Evolutionary conservation across 2,888 invertebrate species (phyloP), one percentile per base, ranked within the genome.

Genomic region (Cephus runcator): DNA sequence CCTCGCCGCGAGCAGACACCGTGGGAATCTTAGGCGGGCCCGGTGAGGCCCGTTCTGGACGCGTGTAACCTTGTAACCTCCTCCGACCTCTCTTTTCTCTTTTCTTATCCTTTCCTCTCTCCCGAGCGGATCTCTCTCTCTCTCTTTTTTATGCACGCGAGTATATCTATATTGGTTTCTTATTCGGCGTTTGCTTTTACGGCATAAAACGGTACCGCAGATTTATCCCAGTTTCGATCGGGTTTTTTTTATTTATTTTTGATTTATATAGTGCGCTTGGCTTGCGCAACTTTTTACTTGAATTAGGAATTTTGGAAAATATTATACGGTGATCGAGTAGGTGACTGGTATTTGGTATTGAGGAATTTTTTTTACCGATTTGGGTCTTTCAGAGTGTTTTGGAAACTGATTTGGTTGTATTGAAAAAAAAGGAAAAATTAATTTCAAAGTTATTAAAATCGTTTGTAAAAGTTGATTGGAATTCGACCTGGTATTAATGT

Each of bases 1-100:
- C 88, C 90, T 89, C 86, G 89, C 90, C 90, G 89, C 90, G 88
- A 89, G 90, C 90, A 87, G 90, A 88, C 88, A 90, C 90, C 90
- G 90, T 90, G 90, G 90, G 90, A 90, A 90, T 87, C 87, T 90
- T 88, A 90, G 89, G 89, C 90, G 89, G 89, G 87, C 89, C 90
- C 88, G 82, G 85, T 86, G 82, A 87, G 86, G 88, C 87, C 87
- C 87, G 86, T 87, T 87, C 87, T 88, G 88, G 88, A 88, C 87
- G 89, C 89, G 90, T 88, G 89, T 89, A 88, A 90, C 89, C 87
- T 87, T 86, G 87, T 87, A 88, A 87, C 89, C 87, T 86, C 85
- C 84, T 84, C 85, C 87, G 87, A 88, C 88, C 88, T 86, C 88
- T 86, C 85, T 81, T 85, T 81, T 82, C 34, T 71, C 71, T 71